Evolutionary conservation across 2,113 vertebrate genomes (phyloP).

Genomic region (Ptychochromis oligacanthus): DNA sequence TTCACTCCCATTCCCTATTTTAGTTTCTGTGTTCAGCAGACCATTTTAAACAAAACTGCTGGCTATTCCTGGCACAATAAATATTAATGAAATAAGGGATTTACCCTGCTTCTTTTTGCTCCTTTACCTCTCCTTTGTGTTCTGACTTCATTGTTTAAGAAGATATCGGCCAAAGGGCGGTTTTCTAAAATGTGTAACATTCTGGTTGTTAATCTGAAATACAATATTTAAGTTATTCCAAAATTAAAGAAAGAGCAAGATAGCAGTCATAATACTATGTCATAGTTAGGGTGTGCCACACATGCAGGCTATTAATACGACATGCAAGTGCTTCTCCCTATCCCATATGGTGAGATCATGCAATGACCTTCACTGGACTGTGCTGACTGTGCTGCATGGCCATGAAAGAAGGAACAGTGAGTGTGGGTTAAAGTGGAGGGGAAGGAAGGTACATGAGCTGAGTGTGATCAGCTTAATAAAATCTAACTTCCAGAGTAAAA

Average conservation of each 20-base stretch:
- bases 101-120: not conserved
- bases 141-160: not conserved
- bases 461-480: not conserved
- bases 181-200: not conserved
- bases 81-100: not conserved
- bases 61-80: not conserved
- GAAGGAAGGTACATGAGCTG: not conserved
- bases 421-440: slow-evolving; percentile 19
- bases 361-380: slow-evolving; percentile 63
- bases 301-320: slow-evolving; percentile 62
- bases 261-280: not conserved
- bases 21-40: not conserved
- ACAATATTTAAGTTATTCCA: not conserved
- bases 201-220: not conserved
- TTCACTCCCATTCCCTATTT: not conserved
- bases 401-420: slow-evolving; percentile 8
- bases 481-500: not conserved
- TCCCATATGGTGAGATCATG: slow-evolving; percentile 28
- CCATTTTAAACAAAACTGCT: not conserved
- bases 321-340: slow-evolving; percentile 28
- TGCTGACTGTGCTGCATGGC: slow-evolving; percentile 45
- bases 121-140: not conserved
- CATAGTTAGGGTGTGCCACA: slow-evolving; percentile 19
- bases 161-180: not conserved
- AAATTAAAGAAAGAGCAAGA: not conserved